Evolutionary conservation across 2,797 vertebrate genomes (phyloP).

Genomic region (Pyrocephalus nanus): DNA sequence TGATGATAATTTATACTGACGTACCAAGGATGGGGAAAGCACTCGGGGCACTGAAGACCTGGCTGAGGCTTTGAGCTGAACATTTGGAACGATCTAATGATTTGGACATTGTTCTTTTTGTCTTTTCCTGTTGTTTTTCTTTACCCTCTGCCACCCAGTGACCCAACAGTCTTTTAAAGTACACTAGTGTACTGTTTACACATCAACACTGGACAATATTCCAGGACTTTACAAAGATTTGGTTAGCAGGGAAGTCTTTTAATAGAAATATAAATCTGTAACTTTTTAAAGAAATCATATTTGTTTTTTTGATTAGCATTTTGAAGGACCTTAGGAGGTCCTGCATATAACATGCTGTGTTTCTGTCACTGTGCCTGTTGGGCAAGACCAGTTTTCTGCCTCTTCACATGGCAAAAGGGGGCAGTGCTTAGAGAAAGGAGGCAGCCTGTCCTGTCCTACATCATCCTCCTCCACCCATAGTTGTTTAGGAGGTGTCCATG

Average conservation of each 20-base stretch:
- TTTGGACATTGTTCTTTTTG: background rate
- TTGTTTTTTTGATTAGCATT: background rate
- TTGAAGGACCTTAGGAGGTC: background rate
- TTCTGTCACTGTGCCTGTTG: background rate
- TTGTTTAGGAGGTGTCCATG: background rate
- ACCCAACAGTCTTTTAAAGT: background rate
- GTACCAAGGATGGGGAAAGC: slow-evolving; percentile 23
- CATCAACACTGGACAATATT: background rate
- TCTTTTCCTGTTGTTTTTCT: background rate
- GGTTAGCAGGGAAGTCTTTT: background rate
- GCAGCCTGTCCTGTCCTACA: background rate
- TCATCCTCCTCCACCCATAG: background rate
- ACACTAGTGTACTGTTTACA: background rate
- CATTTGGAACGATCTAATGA: background rate
- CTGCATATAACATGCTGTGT: background rate
- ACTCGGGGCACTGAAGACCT: slow-evolving; percentile 41
- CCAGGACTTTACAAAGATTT: background rate
- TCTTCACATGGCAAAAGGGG: background rate
- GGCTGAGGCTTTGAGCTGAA: slow-evolving; percentile 21
- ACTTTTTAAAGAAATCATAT: background rate
- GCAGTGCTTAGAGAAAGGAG: background rate
- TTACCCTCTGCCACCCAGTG: background rate
- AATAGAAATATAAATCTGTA: background rate
- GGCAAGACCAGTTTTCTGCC: background rate
- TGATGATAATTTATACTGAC: slow-evolving; percentile 69